A percentile compares a stretch with the other conserved stretches of the same genome.
Conservation (phyloP, 2,797 vertebrate genomes). For the Clarias laeviceps region DNA sequence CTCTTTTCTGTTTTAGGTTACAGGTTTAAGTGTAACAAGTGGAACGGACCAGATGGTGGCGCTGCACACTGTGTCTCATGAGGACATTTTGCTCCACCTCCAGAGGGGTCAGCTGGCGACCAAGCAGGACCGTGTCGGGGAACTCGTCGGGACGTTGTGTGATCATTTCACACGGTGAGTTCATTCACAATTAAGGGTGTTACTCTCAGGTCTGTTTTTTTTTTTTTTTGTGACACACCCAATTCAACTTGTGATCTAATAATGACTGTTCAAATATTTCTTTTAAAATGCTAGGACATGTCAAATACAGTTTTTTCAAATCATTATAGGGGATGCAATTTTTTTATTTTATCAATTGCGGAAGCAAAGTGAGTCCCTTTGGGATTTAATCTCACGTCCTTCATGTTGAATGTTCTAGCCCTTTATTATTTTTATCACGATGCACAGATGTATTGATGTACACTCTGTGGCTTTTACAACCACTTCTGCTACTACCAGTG, state of each 20-base stretch:
- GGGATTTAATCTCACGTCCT: background rate
- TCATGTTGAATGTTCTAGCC: background rate
- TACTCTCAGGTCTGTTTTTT: too few species aligned
- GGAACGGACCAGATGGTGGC: slow-evolving; percentile 87
- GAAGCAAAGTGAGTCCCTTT: background rate
- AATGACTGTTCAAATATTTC: background rate
- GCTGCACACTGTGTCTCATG: slow-evolving; percentile 76
- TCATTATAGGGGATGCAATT: background rate
- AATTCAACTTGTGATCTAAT: background rate
- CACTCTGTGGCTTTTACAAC: background rate
- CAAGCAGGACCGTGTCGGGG: slow-evolving; percentile 82
- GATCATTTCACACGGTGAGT: slow-evolving; percentile 82
- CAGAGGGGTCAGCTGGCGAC: slow-evolving; percentile 73
- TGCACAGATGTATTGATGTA: background rate
- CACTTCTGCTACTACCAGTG: background rate
- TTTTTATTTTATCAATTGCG: background rate
- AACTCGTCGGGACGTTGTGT: slow-evolving; percentile 82
- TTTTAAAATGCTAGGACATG: background rate
- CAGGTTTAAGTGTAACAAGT: slow-evolving; percentile 81
- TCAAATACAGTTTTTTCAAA: background rate
- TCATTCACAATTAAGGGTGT: background rate
- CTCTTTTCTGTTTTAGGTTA: slow-evolving; percentile 73
- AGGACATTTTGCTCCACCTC: slow-evolving; percentile 82
- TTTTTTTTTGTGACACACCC: background rate
- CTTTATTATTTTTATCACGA: background rate